Evolutionary conservation across 1,140 invertebrate species (phyloP).

Genomic region (Scaptomyza graminum): DNA sequence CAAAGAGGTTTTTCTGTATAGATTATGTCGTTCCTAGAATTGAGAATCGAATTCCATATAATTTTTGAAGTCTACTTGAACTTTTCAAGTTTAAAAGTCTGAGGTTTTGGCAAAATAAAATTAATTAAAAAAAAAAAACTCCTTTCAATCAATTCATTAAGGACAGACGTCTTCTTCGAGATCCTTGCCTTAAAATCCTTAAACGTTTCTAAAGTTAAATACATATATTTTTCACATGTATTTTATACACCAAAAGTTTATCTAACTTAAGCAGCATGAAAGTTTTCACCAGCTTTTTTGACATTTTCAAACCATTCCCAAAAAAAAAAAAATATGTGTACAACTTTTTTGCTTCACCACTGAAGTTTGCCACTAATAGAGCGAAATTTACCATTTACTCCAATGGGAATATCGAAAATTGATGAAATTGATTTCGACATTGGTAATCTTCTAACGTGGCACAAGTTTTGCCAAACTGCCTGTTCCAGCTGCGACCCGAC

Average conservation of each 20-base stretch:
- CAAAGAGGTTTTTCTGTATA: background rate
- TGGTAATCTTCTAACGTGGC: conserved; percentile 68
- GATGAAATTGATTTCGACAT: conserved; percentile 77
- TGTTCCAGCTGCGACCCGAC: conserved; percentile 50
- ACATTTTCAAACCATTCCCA: background rate
- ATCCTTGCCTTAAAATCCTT: too few species aligned
- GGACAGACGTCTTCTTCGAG: too few species aligned
- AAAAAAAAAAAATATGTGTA: background rate
- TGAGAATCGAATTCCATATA: background rate
- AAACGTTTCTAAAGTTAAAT: too few species aligned
- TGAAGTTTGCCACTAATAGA: conserved; percentile 6
- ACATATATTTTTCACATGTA: too few species aligned
- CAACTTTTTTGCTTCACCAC: too few species aligned
- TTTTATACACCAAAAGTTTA: background rate
- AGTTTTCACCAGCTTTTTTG: background rate
- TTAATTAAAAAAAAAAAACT: too few species aligned
- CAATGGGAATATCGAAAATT: conserved; percentile 53
- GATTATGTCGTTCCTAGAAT: background rate
- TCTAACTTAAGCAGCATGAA: background rate
- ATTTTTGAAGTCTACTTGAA: background rate
- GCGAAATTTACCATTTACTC: conserved; percentile 8
- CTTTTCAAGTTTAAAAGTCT: too few species aligned
- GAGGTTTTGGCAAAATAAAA: too few species aligned
- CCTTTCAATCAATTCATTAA: too few species aligned
- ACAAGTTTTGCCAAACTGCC: conserved; percentile 39